A percentile compares a stretch with the other conserved stretches of the same genome.
phyloP scores from a whole-genome alignment of 2,888 invertebrate species.

The Callinectes sapidus region DNA sequence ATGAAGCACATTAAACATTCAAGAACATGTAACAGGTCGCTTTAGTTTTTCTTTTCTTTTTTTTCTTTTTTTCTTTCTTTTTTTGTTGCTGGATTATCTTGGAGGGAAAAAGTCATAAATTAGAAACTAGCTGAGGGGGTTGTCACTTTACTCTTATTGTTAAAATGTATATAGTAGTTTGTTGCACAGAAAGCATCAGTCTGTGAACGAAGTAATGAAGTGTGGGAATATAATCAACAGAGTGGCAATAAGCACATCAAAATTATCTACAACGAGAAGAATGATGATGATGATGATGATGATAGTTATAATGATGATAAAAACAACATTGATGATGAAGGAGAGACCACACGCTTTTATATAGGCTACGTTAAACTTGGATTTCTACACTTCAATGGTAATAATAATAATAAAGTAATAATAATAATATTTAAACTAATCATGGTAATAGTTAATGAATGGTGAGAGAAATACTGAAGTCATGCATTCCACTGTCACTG shows the following conservation, averaged over 20 bases:
- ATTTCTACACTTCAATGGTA: no score
- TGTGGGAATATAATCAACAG: not conserved
- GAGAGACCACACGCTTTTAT: no score
- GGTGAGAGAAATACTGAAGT: not conserved
- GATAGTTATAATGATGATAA: not conserved
- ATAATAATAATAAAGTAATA: not conserved
- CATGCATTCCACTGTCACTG: not conserved
- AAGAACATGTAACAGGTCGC: not conserved
- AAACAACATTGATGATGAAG: not conserved
- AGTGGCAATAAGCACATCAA: not conserved
- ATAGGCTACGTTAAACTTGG: no score
- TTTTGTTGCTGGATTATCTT: not conserved
- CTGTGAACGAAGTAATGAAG: not conserved
- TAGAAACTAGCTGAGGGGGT: not conserved
- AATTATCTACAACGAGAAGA: not conserved
- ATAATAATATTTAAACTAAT: not conserved
- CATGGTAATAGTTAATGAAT: not conserved
- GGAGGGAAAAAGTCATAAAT: not conserved
- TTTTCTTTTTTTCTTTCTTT: not conserved
- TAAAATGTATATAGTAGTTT: not conserved
- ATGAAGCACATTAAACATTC: not conserved
- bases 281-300: not conserved
- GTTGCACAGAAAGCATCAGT: not conserved
- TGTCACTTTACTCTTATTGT: not conserved
- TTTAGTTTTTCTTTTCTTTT: not conserved